Percentiles rank a stretch among this genome's conserved stretches.
These are phyloP conservation scores for Ranitomeya variabilis DNA, from an alignment of 2,113 vertebrate species.

Conservation along the genomic window DNA sequence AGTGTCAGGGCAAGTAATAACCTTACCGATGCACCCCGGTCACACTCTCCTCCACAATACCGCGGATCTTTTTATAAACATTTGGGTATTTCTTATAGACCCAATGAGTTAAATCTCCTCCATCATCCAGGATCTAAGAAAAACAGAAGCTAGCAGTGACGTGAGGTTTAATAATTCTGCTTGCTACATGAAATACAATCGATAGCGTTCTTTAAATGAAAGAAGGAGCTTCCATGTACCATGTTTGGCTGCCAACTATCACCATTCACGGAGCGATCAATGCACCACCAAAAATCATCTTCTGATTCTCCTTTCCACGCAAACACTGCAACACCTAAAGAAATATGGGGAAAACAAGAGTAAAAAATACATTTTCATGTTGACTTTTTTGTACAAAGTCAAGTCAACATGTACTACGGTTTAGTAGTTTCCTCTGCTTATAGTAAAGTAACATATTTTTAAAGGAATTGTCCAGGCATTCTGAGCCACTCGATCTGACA, in stretches of 20 bases:
- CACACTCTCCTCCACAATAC: constrained; percentile 98
- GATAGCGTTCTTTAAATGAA: not conserved
- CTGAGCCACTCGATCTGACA: too few relatives aligned
- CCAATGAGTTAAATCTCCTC: constrained; percentile 98
- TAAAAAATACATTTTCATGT: not conserved
- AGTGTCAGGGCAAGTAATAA: not conserved
- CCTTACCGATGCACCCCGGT: constrained; percentile 95
- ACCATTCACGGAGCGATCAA: constrained; percentile 92
- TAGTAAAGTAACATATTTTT: too few relatives aligned
- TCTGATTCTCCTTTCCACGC: constrained; percentile 98
- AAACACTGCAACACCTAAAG: constrained; percentile 90
- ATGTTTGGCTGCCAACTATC: constrained; percentile 98
- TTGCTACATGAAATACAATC: not conserved
- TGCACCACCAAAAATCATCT: constrained; percentile 99
- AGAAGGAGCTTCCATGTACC: constrained; percentile 71
- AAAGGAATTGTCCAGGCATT: too few relatives aligned
- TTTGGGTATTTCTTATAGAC: constrained; percentile 98
- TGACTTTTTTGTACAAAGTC: not conserved
- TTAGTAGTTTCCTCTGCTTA: too few relatives aligned
- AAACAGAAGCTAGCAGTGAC: constrained; percentile 50
- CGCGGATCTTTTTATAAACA: constrained; percentile 94
- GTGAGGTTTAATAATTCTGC: not conserved
- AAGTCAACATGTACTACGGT: too few relatives aligned
- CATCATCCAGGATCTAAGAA: constrained; percentile 93
- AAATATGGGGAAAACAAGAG: not conserved